Conservation (phyloP, 2,888 invertebrate species). For the Heteropelma amictum region DNA sequence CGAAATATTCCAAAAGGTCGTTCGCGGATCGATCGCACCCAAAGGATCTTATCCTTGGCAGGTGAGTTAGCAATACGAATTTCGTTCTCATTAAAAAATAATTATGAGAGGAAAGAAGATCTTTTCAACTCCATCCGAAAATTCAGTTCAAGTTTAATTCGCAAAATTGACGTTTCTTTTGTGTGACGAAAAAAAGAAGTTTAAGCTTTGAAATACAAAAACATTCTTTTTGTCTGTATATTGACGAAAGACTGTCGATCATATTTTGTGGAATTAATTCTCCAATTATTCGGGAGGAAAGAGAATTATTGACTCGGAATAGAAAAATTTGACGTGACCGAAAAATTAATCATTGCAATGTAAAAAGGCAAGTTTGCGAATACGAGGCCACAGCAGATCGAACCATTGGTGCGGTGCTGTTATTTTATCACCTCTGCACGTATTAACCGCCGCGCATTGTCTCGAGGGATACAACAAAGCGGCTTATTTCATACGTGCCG, state of each 20-base stretch:
- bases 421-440: constrained; percentile 82
- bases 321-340: neutral
- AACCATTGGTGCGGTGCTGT: constrained; percentile 88
- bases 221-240: no score
- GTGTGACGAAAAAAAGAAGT: no score
- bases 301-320: neutral
- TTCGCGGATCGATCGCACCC: constrained; percentile 82
- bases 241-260: no score
- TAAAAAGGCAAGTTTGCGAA: constrained; percentile 82
- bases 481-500: constrained; percentile 84
- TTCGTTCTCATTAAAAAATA: neutral
- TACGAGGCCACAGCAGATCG: constrained; percentile 80
- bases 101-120: no score
- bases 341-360: constrained; percentile 20
- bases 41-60: constrained; percentile 88
- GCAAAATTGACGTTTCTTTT: no score
- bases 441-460: constrained; percentile 88
- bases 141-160: no score
- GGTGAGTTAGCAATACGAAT: constrained; percentile 76
- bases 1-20: constrained; percentile 80
- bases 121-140: no score
- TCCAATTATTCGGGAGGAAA: neutral
- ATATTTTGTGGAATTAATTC: neutral
- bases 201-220: no score
- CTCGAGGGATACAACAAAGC: constrained; percentile 84